Evolutionary conservation across 92 coral and sea anemone genomes (phyloP).

Genomic region (Meandrina meandrites): DNA sequence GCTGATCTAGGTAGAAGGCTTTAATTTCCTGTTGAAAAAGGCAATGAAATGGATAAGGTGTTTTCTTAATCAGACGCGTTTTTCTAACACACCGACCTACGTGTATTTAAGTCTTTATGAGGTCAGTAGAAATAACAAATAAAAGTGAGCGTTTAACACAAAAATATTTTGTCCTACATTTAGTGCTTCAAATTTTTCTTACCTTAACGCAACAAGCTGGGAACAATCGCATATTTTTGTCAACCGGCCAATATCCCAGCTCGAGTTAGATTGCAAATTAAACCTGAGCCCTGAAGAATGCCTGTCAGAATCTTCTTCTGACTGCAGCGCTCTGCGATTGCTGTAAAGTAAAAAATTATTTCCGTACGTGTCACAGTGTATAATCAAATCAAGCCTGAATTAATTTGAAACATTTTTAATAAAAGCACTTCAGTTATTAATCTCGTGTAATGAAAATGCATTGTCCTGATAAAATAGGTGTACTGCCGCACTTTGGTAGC

Average conservation of each 20-base stretch:
- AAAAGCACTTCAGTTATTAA: neutral
- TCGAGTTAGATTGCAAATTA: neutral
- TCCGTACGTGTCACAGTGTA: neutral
- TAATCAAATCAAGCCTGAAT: neutral
- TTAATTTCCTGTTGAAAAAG: neutral
- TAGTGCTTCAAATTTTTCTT: neutral
- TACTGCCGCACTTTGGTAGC: neutral
- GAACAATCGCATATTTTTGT: neutral
- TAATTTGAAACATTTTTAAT: neutral
- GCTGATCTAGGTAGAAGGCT: neutral
- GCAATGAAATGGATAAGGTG: neutral
- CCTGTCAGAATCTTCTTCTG: neutral
- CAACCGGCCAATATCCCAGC: neutral
- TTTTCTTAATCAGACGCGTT: neutral
- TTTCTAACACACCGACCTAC: neutral
- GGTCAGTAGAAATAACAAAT: neutral
- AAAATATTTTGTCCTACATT: neutral
- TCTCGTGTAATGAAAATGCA: neutral
- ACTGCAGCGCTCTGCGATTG: neutral
- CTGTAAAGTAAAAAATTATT: neutral
- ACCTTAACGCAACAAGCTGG: neutral
- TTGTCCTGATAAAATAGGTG: neutral
- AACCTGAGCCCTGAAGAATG: neutral
- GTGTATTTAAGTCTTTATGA: neutral
- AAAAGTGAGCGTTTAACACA: too few relatives aligned